A percentile compares a stretch with the other conserved stretches of the same genome.
phyloP scores from a whole-genome alignment of 2,797 vertebrate species.

The Siniperca obscura region DNA sequence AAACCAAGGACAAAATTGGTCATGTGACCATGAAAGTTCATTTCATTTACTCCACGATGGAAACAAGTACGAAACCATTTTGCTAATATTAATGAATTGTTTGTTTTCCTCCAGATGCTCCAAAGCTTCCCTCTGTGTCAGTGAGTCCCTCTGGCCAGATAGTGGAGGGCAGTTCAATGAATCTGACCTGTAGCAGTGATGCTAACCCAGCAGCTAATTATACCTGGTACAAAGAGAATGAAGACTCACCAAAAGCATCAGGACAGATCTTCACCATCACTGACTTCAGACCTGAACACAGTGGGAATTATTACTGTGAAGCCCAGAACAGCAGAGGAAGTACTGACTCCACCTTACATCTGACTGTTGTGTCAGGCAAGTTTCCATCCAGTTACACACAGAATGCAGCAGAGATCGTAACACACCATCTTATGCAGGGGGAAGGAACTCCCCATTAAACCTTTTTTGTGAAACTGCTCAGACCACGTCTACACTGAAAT shows the following conservation, averaged over 20 bases:
- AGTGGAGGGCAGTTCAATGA: constrained; percentile 12
- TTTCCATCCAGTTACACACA: not conserved
- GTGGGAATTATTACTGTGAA: constrained; percentile 16
- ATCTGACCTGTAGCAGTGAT: too few species aligned
- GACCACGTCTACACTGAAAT: too few species aligned
- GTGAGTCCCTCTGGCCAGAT: constrained; percentile 17
- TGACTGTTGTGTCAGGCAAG: constrained; percentile 26
- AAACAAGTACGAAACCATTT: not conserved
- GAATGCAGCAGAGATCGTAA: not conserved
- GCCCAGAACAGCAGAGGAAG: constrained; percentile 29
- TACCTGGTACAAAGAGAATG: too few species aligned
- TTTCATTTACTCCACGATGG: not conserved
- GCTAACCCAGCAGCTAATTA: too few species aligned
- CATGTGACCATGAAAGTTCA: too few species aligned
- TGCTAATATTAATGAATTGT: not conserved
- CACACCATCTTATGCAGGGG: not conserved
- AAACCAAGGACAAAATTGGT: not conserved
- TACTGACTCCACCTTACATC: not conserved
- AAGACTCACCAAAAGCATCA: too few species aligned
- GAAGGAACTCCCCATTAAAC: not conserved
- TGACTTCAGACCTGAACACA: constrained; percentile 1
- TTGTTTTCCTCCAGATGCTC: constrained; percentile 12
- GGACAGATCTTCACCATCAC: constrained; percentile 25
- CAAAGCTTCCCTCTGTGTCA: constrained; percentile 10
- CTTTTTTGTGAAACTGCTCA: too few species aligned